Conservation (phyloP, 2,113 vertebrate genomes). For the cat (Felis catus) region F.catus_Fca126_mat1.0 CM031413.1:111396501-111397000, state of each 20-base stretch:
- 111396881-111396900: background rate
- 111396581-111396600: constrained; percentile 14
- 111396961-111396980: constrained; percentile 49
- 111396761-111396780: constrained; percentile 78
- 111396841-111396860: constrained; percentile 59
- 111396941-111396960: constrained; percentile 52
- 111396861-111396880: background rate
- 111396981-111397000: background rate
- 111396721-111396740: constrained; percentile 82
- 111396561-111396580: background rate
- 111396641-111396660: constrained; percentile 79
- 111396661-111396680: constrained; percentile 91
- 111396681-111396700: constrained; percentile 85
- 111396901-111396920: constrained; percentile 43
- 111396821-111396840: constrained; percentile 68
- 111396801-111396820: constrained; percentile 75
- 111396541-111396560: constrained; percentile 13
- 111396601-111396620: constrained; percentile 63
- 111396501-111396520: background rate
- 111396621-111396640: constrained; percentile 47
- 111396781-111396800: constrained; percentile 78
- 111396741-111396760: constrained; percentile 84
- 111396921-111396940: constrained; percentile 41
- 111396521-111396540: background rate
- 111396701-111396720: constrained; percentile 74